These are phyloP conservation scores for Anarhynchus alexandrinus DNA, from an alignment of 2,113 vertebrate genomes.

Conservation along the genomic window DNA sequence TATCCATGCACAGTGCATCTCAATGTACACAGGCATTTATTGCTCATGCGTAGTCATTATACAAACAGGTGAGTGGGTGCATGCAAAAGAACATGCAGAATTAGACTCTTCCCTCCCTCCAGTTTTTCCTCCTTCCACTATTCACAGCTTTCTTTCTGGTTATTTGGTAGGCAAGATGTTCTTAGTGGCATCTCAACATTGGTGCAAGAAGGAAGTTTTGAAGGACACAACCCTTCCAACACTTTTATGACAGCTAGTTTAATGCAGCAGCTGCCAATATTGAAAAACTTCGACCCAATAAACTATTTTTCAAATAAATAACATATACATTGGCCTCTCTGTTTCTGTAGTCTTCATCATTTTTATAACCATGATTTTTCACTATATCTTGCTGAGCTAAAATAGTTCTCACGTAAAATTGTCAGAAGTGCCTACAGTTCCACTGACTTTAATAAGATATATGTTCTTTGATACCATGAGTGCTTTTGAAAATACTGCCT, in stretches of 20 bases:
- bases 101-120: background rate
- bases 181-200: background rate
- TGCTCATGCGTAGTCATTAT: background rate
- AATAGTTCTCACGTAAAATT: background rate
- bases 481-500: conserved; percentile 9
- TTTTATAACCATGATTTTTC: background rate
- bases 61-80: background rate
- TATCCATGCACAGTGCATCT: background rate
- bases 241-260: background rate
- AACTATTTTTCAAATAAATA: background rate
- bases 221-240: background rate
- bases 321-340: background rate
- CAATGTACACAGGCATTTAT: background rate
- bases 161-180: background rate
- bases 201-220: background rate
- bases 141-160: background rate
- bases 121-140: background rate
- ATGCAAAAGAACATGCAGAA: background rate
- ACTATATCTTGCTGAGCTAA: background rate
- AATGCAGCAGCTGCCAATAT: background rate
- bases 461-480: background rate
- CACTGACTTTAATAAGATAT: background rate
- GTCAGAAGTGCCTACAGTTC: background rate
- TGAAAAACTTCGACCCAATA: background rate
- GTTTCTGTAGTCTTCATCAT: background rate